These are phyloP conservation scores for Neodiprion pinetum DNA, from an alignment of 1,140 invertebrate species.

Conservation along the genomic window DNA sequence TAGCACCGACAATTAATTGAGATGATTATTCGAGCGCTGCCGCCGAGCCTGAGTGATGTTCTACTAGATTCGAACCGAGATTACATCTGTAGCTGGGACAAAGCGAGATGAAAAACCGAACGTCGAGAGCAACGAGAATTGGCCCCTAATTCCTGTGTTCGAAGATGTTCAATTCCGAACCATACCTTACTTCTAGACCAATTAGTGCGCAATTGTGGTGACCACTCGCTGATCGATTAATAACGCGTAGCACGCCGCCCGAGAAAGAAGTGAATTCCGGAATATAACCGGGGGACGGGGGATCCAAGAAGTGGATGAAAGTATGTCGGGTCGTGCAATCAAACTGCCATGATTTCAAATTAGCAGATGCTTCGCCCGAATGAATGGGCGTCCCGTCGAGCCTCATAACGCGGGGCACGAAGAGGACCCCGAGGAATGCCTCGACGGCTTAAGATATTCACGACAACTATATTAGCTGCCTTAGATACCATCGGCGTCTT, in stretches of 20 bases:
- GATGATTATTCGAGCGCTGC: slow-evolving; percentile 25
- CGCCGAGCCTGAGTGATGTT: background rate
- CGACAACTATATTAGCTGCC: slow-evolving; percentile 63
- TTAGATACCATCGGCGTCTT: slow-evolving; percentile 61
- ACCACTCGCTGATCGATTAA: too few species aligned
- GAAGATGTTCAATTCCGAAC: too few species aligned
- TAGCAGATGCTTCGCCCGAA: slow-evolving; percentile 63
- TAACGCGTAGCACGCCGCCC: too few species aligned
- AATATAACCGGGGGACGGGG: too few species aligned
- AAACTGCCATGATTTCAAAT: slow-evolving; percentile 64
- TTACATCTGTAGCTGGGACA: too few species aligned
- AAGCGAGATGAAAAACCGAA: too few species aligned
- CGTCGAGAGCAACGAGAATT: too few species aligned
- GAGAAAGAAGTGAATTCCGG: too few species aligned
- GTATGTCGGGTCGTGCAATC: slow-evolving; percentile 48
- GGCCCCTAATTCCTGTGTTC: too few species aligned
- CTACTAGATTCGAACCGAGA: too few species aligned
- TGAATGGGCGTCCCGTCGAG: slow-evolving; percentile 60
- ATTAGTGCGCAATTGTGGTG: too few species aligned
- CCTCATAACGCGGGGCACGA: slow-evolving; percentile 33
- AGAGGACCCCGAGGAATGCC: slow-evolving; percentile 54
- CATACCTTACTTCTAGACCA: too few species aligned
- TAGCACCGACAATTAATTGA: slow-evolving; percentile 53
- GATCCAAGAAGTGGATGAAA: background rate
- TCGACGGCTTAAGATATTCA: slow-evolving; percentile 58